Conservation (phyloP, 2,888 invertebrate genomes). For the Epirrita christyi region DNA sequence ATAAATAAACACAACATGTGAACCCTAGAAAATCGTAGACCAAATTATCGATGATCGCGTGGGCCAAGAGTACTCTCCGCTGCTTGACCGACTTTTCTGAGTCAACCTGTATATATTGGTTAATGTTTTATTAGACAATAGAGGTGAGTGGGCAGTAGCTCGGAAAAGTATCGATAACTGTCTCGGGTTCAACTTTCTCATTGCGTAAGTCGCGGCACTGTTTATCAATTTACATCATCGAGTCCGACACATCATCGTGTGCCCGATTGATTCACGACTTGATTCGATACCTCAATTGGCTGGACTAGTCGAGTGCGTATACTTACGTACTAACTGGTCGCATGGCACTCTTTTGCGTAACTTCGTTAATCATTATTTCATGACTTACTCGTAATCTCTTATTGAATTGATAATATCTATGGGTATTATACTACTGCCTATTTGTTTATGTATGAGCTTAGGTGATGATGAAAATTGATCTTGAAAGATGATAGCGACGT, state of each 20-base stretch:
- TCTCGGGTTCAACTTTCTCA: conserved; percentile 61
- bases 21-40: too few species aligned
- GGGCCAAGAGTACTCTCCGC: too few species aligned
- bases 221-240: conserved; percentile 67
- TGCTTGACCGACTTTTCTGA: too few species aligned
- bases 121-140: conserved; percentile 28
- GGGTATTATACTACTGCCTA: not conserved
- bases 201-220: conserved; percentile 62
- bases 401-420: conserved; percentile 5
- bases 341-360: conserved; percentile 37
- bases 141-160: conserved; percentile 45
- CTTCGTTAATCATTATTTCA: conserved; percentile 5
- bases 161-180: conserved; percentile 60
- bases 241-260: conserved; percentile 44
- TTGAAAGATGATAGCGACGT: not conserved
- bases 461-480: not conserved
- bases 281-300: conserved; percentile 35
- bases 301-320: conserved; percentile 28
- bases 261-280: conserved; percentile 38
- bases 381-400: conserved; percentile 1
- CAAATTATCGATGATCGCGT: too few species aligned
- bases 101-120: too few species aligned
- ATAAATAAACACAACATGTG: too few species aligned
- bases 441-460: not conserved
- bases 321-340: conserved; percentile 1